A percentile compares a stretch with the other conserved stretches of the same genome.
phyloP scores from a whole-genome alignment of 2,113 vertebrate species.

The Chiloscyllium plagiosum region DNA sequence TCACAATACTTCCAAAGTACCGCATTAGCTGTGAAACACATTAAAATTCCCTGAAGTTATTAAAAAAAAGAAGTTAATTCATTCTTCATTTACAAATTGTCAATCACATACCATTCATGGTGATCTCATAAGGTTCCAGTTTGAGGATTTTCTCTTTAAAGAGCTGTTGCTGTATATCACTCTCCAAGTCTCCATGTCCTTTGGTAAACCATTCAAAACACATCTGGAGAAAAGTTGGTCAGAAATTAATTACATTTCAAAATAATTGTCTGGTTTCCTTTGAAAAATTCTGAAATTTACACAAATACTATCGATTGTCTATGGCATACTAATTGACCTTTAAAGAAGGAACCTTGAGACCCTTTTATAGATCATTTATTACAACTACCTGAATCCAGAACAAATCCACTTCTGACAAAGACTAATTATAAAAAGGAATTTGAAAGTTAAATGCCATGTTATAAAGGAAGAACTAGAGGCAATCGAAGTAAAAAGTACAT shows the following conservation, averaged over 20 bases:
- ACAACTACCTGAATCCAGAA: background rate
- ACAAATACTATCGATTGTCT: background rate
- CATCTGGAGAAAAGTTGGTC: constrained; percentile 63
- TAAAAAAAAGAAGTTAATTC: background rate
- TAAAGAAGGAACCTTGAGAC: background rate
- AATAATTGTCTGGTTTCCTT: background rate
- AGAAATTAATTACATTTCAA: background rate
- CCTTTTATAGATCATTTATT: background rate
- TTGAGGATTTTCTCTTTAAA: constrained; percentile 98
- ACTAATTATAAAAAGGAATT: background rate
- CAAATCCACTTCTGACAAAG: background rate
- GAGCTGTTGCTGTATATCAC: constrained; percentile 94
- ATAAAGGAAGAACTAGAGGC: background rate
- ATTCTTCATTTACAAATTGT: background rate
- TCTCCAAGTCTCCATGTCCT: constrained; percentile 94
- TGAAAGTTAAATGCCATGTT: background rate
- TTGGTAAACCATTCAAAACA: constrained; percentile 99
- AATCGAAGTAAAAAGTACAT: no score
- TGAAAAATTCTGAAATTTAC: constrained; percentile 7
- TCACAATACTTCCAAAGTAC: background rate
- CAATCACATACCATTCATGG: constrained; percentile 81
- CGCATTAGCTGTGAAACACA: background rate
- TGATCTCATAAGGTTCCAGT: constrained; percentile 95
- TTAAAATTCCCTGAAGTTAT: background rate
- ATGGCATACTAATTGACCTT: background rate